A percentile compares a stretch with the other conserved stretches of the same genome.
Conservation (phyloP, 2,888 invertebrate genomes). For the Azorinus chamasolen region DNA sequence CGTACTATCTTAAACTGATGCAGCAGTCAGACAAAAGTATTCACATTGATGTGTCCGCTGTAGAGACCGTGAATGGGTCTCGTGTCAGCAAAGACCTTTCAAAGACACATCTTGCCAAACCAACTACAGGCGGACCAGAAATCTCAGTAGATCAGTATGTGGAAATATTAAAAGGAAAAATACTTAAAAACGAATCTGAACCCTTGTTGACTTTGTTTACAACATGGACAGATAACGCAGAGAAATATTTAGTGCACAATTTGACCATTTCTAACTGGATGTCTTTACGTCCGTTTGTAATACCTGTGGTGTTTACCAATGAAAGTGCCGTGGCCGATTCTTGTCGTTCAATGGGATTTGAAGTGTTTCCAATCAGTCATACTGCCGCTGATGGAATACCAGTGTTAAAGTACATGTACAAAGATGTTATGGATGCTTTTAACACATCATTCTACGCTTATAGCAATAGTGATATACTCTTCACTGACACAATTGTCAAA, state of each 20-base stretch:
- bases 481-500: slow-evolving; percentile 66
- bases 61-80: background rate
- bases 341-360: slow-evolving; percentile 68
- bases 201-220: slow-evolving; percentile 76
- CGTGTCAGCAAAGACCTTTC: background rate
- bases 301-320: slow-evolving; percentile 73
- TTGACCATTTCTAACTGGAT: slow-evolving; percentile 75
- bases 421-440: slow-evolving; percentile 68
- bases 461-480: slow-evolving; percentile 80
- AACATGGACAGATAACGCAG: slow-evolving; percentile 69
- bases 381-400: slow-evolving; percentile 73
- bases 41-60: slow-evolving; percentile 31
- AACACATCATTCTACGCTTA: slow-evolving; percentile 76
- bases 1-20: slow-evolving; percentile 58
- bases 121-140: background rate
- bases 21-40: slow-evolving; percentile 38
- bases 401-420: slow-evolving; percentile 78
- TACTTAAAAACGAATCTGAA: slow-evolving; percentile 32
- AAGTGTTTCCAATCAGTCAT: slow-evolving; percentile 61
- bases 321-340: slow-evolving; percentile 54
- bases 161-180: slow-evolving; percentile 25
- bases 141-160: background rate
- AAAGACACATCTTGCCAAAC: background rate
- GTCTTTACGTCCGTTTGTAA: slow-evolving; percentile 67
- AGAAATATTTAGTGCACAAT: slow-evolving; percentile 70